These are phyloP conservation scores for Diplodus puntazzo DNA, from an alignment of 2,797 vertebrate genomes.

Conservation along the genomic window DNA sequence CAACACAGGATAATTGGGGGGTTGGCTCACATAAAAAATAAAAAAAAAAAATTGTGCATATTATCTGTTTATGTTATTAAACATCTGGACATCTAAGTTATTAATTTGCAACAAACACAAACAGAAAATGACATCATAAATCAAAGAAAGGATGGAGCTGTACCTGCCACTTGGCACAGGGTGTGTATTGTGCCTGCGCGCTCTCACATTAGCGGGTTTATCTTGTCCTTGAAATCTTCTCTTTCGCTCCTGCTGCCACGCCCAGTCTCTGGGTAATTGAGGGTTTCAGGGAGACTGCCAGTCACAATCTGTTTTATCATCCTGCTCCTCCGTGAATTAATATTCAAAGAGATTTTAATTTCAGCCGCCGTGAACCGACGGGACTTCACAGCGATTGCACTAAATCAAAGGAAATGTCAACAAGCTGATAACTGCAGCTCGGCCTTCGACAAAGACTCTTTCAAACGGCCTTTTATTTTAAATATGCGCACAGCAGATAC, in stretches of 20 bases:
- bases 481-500: slow-evolving; percentile 3
- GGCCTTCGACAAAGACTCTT: neutral
- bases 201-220: slow-evolving; percentile 13
- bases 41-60: too few relatives aligned
- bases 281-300: slow-evolving; percentile 21
- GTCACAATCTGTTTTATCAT: slow-evolving; percentile 34
- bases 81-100: too few relatives aligned
- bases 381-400: neutral
- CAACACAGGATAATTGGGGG: neutral
- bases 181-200: neutral
- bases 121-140: neutral
- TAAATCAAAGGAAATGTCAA: slow-evolving; percentile 28
- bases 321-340: slow-evolving; percentile 19
- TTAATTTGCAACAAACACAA: neutral
- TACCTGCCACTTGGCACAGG: neutral
- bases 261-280: slow-evolving; percentile 25
- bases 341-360: slow-evolving; percentile 32
- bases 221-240: slow-evolving; percentile 40
- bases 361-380: neutral
- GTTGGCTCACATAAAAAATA: neutral
- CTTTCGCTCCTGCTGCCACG: slow-evolving; percentile 8
- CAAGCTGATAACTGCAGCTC: slow-evolving; percentile 22
- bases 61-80: too few relatives aligned
- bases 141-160: neutral
- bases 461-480: neutral